phyloP scores from a whole-genome alignment of 2,888 invertebrate species.

The Phortica okadai region DNA sequence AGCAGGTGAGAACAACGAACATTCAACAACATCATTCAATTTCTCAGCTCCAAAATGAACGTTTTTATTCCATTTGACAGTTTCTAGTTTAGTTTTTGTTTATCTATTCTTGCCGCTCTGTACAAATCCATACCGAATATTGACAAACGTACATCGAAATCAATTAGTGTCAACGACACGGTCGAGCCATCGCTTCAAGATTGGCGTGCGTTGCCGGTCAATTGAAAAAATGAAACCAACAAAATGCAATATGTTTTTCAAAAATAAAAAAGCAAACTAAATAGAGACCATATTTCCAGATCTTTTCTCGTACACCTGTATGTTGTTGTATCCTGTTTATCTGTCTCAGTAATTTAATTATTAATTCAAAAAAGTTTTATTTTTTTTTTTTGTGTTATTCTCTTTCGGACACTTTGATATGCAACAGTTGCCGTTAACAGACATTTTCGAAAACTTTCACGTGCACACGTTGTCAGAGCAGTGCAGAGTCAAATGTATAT shows the following conservation, averaged over 20 bases:
- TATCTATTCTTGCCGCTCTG: not conserved
- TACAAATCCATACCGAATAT: not conserved
- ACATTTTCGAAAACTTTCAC: conserved; percentile 1
- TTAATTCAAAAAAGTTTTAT: not conserved
- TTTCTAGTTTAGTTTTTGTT: not conserved
- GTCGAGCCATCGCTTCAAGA: not conserved
- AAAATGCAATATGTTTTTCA: too few relatives aligned
- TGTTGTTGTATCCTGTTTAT: not conserved
- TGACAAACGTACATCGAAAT: not conserved
- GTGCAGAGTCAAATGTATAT: not conserved
- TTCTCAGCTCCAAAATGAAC: not conserved
- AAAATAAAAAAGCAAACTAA: not conserved
- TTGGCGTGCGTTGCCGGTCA: not conserved
- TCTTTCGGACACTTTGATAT: conserved; percentile 2
- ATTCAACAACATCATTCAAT: not conserved
- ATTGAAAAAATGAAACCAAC: not conserved
- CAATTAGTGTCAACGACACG: not conserved
- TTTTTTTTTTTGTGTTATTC: not conserved
- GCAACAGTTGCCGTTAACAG: conserved; percentile 8
- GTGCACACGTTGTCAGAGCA: not conserved
- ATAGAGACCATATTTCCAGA: not conserved
- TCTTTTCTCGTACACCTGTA: not conserved
- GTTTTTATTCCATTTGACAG: not conserved
- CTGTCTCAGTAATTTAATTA: not conserved
- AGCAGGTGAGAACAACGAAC: not conserved